Conservation (phyloP, 2,113 vertebrate genomes). For the Dicrurus megarhynchus region DNA sequence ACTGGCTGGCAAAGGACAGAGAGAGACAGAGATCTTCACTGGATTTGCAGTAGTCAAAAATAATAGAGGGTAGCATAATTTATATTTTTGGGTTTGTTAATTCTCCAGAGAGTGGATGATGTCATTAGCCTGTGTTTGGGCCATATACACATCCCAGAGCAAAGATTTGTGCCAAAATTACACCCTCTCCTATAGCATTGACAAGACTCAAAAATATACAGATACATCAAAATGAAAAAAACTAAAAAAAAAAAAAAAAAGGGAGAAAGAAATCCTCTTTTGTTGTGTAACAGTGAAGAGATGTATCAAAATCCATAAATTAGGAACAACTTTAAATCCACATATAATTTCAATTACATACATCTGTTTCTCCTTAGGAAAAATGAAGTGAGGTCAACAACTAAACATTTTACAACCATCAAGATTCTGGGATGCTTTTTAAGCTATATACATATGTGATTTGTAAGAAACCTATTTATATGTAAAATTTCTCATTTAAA, state of each 20-base stretch:
- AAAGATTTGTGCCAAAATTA: not conserved
- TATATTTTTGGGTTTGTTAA: not conserved
- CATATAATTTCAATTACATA: constrained; percentile 45
- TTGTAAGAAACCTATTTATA: constrained; percentile 51
- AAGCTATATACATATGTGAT: constrained; percentile 34
- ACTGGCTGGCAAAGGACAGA: not conserved
- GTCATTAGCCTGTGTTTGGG: not conserved
- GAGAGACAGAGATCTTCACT: not conserved
- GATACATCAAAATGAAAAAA: not conserved
- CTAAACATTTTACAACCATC: constrained; percentile 7
- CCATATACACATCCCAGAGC: not conserved
- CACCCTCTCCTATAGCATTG: not conserved
- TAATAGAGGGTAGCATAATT: accelerated
- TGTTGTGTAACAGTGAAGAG: not conserved
- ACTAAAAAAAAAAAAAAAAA: not conserved
- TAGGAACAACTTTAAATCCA: constrained; percentile 35
- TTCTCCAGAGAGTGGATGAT: not conserved
- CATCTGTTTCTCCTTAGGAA: constrained; percentile 62
- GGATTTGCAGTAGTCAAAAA: not conserved
- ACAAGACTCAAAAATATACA: not conserved
- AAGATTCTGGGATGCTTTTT: constrained; percentile 28
- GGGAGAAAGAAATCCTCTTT: not conserved
- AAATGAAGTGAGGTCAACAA: constrained; percentile 36
- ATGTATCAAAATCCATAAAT: constrained; percentile 36
- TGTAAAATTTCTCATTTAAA: constrained; percentile 35